Evolutionary conservation across 2,888 invertebrate species (phyloP).

Genomic region (Cyclophora albipunctata): DNA sequence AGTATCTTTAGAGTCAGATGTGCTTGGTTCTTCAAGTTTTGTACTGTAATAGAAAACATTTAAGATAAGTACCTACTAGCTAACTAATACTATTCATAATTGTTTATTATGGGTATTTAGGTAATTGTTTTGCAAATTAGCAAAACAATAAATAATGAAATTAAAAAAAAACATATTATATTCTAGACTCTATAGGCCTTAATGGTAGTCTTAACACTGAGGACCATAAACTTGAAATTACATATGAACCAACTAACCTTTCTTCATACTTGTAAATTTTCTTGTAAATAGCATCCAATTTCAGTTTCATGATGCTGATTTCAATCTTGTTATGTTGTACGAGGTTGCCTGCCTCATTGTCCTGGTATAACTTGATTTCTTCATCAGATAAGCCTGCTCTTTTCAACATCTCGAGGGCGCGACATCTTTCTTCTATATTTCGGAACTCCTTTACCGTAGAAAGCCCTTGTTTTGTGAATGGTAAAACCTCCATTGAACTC

Average conservation of each 20-base stretch:
- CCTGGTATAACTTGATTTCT: slow-evolving; percentile 67
- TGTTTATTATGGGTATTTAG: neutral
- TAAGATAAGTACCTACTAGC: neutral
- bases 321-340: slow-evolving; percentile 47
- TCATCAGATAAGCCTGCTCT: slow-evolving; percentile 61
- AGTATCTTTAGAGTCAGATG: slow-evolving; percentile 32
- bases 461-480: slow-evolving; percentile 59
- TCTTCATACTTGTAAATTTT: slow-evolving; percentile 42
- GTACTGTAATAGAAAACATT: slow-evolving; percentile 22
- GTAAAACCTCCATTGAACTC: slow-evolving; percentile 54
- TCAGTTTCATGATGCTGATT: slow-evolving; percentile 38
- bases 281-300: slow-evolving; percentile 42
- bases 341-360: slow-evolving; percentile 53
- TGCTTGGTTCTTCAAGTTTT: slow-evolving; percentile 27
- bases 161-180: slow-evolving; percentile 2
- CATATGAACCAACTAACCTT: slow-evolving; percentile 27
- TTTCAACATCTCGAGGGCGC: slow-evolving; percentile 60
- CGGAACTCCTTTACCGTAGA: slow-evolving; percentile 58
- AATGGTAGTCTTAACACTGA: too few species aligned
- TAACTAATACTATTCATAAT: neutral
- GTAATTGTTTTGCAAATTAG: neutral
- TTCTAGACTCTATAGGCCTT: too few species aligned
- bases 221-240: too few species aligned
- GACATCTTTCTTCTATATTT: slow-evolving; percentile 46
- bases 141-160: neutral